phyloP scores from a whole-genome alignment of 2,113 vertebrate species.

The Nothocercus julius region DNA sequence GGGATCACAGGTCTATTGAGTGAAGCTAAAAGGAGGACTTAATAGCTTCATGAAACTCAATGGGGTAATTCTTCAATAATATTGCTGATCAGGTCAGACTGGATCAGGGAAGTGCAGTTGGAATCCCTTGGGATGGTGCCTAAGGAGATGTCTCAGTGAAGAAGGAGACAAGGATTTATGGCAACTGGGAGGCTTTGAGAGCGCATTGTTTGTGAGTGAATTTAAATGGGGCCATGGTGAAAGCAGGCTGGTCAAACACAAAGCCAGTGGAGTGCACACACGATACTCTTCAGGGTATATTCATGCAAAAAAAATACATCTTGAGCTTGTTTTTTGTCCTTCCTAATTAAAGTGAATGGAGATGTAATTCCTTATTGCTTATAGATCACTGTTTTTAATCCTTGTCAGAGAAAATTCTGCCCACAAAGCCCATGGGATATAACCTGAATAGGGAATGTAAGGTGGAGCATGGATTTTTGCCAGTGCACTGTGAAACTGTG shows the following conservation, averaged over 20 bases:
- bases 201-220: not conserved
- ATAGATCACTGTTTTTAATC: not conserved
- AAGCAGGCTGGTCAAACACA: not conserved
- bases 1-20: not conserved
- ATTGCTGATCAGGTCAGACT: not conserved
- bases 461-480: constrained; percentile 35
- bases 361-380: not conserved
- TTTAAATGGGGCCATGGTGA: not conserved
- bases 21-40: not conserved
- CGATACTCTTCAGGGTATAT: not conserved
- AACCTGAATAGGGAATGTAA: constrained; percentile 37
- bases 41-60: not conserved
- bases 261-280: not conserved
- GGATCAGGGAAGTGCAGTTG: not conserved
- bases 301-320: not conserved
- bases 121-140: not conserved
- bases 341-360: not conserved
- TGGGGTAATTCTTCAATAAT: not conserved
- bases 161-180: not conserved
- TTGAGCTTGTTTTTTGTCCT: not conserved
- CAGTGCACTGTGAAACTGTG: not conserved
- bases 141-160: not conserved
- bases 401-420: constrained; percentile 15
- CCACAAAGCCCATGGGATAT: not conserved
- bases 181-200: not conserved